A percentile compares a stretch with the other conserved stretches of the same genome.
These are phyloP conservation scores for Gonatopus flavifemur DNA, from an alignment of 1,140 invertebrate species.

Conservation along the genomic window DNA sequence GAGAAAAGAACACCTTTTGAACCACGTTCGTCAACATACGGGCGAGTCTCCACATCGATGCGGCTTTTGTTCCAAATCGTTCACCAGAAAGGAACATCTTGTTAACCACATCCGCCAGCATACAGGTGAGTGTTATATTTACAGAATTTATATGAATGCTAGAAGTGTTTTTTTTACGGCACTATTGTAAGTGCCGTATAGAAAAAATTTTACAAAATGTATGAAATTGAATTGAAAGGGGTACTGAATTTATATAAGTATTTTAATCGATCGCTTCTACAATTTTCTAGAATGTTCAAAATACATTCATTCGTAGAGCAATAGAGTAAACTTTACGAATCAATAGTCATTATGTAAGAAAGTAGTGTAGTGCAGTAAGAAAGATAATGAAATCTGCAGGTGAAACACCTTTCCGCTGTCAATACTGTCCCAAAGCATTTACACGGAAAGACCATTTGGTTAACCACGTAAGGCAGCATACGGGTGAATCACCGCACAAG, in stretches of 20 bases:
- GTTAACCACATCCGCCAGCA: constrained; percentile 75
- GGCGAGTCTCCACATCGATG: constrained; percentile 81
- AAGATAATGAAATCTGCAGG: constrained; percentile 42
- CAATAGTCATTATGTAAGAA: too few species aligned
- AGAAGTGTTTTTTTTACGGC: too few species aligned
- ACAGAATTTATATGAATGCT: too few species aligned
- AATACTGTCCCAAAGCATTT: constrained; percentile 68
- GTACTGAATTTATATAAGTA: too few species aligned
- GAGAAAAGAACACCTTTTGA: constrained; percentile 78
- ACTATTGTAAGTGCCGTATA: too few species aligned
- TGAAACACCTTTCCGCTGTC: constrained; percentile 62
- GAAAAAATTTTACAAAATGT: too few species aligned
- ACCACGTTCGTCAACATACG: constrained; percentile 82
- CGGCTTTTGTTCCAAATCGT: constrained; percentile 79
- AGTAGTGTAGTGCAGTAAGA: too few species aligned
- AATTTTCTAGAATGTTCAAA: too few species aligned
- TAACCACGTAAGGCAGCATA: constrained; percentile 70
- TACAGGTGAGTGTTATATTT: constrained; percentile 74
- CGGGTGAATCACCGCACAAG: constrained; percentile 69
- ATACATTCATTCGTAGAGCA: too few species aligned
- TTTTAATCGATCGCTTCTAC: too few species aligned
- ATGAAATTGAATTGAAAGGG: too few species aligned
- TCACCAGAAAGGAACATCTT: constrained; percentile 80
- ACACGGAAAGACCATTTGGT: constrained; percentile 68
- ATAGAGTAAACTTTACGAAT: too few species aligned